Conservation (phyloP, 1,140 invertebrate genomes). For the Euwallacea similis region DNA sequence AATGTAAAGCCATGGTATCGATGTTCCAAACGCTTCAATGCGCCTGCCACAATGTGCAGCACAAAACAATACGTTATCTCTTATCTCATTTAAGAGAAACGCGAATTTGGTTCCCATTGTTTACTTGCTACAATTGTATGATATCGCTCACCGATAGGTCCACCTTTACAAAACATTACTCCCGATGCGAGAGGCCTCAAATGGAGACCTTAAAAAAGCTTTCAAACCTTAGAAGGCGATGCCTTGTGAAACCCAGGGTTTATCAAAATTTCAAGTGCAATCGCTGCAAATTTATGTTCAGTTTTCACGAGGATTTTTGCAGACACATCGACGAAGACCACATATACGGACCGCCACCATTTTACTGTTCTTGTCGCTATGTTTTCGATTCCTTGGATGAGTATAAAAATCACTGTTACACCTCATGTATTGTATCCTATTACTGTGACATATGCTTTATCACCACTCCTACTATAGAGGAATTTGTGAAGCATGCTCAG, state of each 20-base stretch:
- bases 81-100: conserved; percentile 46
- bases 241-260: conserved; percentile 45
- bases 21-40: conserved; percentile 47
- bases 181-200: conserved; percentile 40
- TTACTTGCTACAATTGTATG: conserved; percentile 63
- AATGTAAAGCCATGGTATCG: conserved; percentile 48
- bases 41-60: conserved; percentile 47
- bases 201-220: conserved; percentile 45
- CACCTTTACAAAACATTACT: conserved; percentile 43
- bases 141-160: conserved; percentile 56
- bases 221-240: conserved; percentile 44
- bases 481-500: conserved; percentile 45
- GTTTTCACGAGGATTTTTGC: conserved; percentile 49
- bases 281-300: conserved; percentile 46
- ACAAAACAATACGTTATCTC: conserved; percentile 42
- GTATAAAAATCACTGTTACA: conserved; percentile 47
- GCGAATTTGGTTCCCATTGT: conserved; percentile 51
- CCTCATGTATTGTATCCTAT: conserved; percentile 46
- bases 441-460: conserved; percentile 50
- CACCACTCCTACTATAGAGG: conserved; percentile 42
- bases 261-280: conserved; percentile 50
- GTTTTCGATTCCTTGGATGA: conserved; percentile 44
- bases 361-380: conserved; percentile 42
- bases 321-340: conserved; percentile 48
- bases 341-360: conserved; percentile 28